These are phyloP conservation scores for Megalops cyprinoides DNA, from an alignment of 2,797 vertebrate genomes.

Conservation along the genomic window DNA sequence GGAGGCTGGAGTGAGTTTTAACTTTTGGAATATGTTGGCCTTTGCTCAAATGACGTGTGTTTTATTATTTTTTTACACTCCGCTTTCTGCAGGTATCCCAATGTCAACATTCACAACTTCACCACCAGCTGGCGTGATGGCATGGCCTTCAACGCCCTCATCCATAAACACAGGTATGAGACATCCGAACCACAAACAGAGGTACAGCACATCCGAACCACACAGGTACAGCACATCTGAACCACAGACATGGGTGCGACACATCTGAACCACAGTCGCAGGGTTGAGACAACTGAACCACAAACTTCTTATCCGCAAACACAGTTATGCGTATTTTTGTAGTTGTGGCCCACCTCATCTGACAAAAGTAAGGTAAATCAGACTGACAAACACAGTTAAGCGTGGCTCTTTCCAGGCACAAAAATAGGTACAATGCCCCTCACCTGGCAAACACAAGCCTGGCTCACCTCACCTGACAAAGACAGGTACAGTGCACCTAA, in stretches of 20 bases:
- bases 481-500: no score
- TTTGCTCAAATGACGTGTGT: no score
- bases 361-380: no score
- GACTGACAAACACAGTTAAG: no score
- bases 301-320: no score
- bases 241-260: constrained; percentile 52
- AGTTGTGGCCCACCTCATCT: no score
- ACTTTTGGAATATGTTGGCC: not conserved
- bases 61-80: no score
- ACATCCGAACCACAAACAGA: not conserved
- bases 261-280: not conserved
- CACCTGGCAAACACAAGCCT: no score
- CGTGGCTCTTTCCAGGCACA: no score
- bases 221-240: constrained; percentile 19
- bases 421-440: no score
- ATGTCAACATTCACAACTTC: constrained; percentile 94
- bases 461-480: no score
- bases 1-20: not conserved
- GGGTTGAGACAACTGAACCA: not conserved
- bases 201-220: not conserved
- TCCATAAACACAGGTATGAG: constrained; percentile 88
- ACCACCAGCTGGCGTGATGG: constrained; percentile 93
- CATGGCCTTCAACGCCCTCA: constrained; percentile 93
- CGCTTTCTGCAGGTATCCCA: constrained; percentile 80
- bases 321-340: no score